A percentile compares a stretch with the other conserved stretches of the same genome.
Conservation (phyloP, 1,140 invertebrate genomes). For the Zaprionus vittiger region DNA sequence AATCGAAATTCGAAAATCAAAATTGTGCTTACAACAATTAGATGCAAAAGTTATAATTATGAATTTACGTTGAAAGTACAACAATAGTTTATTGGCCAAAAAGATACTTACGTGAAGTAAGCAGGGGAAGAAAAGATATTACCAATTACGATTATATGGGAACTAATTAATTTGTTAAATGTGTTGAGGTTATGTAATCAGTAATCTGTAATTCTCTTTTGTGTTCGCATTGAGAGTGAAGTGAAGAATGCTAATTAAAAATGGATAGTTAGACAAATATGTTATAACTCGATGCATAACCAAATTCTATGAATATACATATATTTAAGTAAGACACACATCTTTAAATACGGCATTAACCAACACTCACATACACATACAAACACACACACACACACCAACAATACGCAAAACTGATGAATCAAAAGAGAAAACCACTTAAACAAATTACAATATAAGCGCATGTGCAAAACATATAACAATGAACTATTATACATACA, state of each 20-base stretch:
- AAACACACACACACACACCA: conserved; percentile 33
- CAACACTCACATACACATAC: conserved; percentile 16
- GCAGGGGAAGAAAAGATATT: background rate
- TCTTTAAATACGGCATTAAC: conserved; percentile 30
- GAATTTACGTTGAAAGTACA: conserved; percentile 80
- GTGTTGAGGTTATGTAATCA: conserved; percentile 70
- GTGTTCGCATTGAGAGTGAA: conserved; percentile 74
- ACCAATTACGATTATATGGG: conserved; percentile 23
- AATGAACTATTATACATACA: conserved; percentile 83
- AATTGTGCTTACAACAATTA: conserved; percentile 77
- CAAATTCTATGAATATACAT: conserved; percentile 42
- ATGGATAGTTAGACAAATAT: conserved; percentile 82
- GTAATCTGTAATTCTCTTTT: conserved; percentile 56
- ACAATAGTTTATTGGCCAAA: conserved; percentile 79
- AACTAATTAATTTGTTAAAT: conserved; percentile 62
- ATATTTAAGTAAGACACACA: conserved; percentile 52
- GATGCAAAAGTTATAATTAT: conserved; percentile 66
- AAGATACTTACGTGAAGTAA: conserved; percentile 20
- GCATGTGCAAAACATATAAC: conserved; percentile 76
- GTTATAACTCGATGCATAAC: conserved; percentile 75
- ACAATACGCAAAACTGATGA: conserved; percentile 66
- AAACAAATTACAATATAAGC: conserved; percentile 79
- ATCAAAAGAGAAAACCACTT: conserved; percentile 72
- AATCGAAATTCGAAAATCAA: conserved; percentile 51
- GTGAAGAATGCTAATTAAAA: conserved; percentile 62